Conservation (phyloP, 2,888 invertebrate species). For the Leucoma salicis region DNA sequence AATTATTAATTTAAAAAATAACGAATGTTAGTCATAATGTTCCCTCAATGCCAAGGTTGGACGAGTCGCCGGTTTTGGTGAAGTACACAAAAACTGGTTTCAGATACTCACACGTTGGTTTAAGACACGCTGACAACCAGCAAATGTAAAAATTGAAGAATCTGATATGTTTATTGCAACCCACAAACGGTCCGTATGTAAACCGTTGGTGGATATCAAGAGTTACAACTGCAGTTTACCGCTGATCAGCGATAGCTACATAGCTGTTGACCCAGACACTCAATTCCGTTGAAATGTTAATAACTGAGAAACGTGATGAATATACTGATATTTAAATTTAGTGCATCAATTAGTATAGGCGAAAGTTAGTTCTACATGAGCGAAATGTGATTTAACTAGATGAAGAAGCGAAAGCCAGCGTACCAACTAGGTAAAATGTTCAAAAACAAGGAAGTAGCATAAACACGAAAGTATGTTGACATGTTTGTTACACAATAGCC, state of each 20-base stretch:
- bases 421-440: too few species aligned
- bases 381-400: constrained; percentile 27
- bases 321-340: constrained; percentile 13
- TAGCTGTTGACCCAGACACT: constrained; percentile 17
- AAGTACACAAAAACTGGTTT: constrained; percentile 57
- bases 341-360: constrained; percentile 11
- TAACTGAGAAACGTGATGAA: constrained; percentile 14
- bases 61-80: constrained; percentile 45
- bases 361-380: constrained; percentile 18
- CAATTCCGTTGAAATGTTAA: constrained; percentile 27
- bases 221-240: constrained; percentile 27
- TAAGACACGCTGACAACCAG: constrained; percentile 28
- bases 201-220: constrained; percentile 15
- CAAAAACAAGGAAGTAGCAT: too few species aligned
- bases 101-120: constrained; percentile 54
- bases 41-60: constrained; percentile 74
- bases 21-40: constrained; percentile 56
- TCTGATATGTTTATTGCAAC: constrained; percentile 28
- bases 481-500: too few species aligned
- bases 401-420: constrained; percentile 30
- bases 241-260: constrained; percentile 19
- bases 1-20: constrained; percentile 34
- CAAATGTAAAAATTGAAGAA: constrained; percentile 37
- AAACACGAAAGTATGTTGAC: too few species aligned
- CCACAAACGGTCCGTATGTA: constrained; percentile 24